Percentiles rank a stretch among this genome's conserved stretches.
Evolutionary conservation across 1,140 invertebrate species (phyloP).

Genomic region (Trichomalopsis sarcophagae): DNA sequence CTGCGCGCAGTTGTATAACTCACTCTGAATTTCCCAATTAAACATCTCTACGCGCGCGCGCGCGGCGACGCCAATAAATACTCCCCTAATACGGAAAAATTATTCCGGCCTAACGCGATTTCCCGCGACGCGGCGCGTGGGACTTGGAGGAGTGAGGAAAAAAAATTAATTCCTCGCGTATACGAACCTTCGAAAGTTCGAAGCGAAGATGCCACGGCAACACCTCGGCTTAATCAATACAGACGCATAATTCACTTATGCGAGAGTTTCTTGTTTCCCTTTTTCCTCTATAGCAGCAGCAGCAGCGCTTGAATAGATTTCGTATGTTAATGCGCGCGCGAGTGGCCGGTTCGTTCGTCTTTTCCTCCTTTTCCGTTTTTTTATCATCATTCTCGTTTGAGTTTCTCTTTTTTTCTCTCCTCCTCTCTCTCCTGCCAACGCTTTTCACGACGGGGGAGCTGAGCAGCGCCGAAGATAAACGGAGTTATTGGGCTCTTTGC

Average conservation of each 20-base stretch:
- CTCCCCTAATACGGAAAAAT: constrained; percentile 33
- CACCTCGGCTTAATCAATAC: constrained; percentile 48
- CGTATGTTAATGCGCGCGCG: constrained; percentile 45
- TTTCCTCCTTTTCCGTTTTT: constrained; percentile 21
- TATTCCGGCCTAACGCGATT: constrained; percentile 37
- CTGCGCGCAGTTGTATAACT: neutral
- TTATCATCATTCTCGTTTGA: neutral
- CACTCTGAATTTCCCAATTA: neutral
- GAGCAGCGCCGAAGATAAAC: constrained; percentile 29
- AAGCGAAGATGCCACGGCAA: neutral
- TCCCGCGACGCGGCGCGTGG: neutral
- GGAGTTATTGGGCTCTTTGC: constrained; percentile 33
- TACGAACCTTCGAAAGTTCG: constrained; percentile 19
- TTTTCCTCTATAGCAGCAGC: neutral
- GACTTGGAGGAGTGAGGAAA: neutral
- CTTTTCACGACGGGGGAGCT: constrained; percentile 19
- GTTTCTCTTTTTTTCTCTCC: constrained; percentile 9
- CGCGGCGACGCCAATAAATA: neutral
- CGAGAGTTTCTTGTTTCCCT: constrained; percentile 43
- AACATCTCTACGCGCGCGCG: neutral
- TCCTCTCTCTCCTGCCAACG: neutral
- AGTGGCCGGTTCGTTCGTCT: neutral
- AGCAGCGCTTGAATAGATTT: constrained; percentile 47
- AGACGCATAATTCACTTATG: constrained; percentile 46
- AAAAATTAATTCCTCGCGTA: neutral